Conservation (phyloP, 2,113 vertebrate genomes). For the Ageneiosus marmoratus region DNA sequence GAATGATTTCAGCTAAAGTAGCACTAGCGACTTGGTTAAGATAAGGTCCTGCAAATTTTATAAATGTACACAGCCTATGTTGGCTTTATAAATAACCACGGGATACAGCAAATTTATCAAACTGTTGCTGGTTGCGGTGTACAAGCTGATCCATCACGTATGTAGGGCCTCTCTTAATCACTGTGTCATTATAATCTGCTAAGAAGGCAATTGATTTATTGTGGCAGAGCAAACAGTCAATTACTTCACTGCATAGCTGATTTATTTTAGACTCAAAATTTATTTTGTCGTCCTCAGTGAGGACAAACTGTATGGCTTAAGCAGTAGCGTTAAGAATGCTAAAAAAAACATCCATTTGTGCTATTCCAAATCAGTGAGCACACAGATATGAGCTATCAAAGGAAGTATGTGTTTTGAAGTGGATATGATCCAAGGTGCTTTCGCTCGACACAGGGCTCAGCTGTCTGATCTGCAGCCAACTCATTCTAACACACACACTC, state of each 20-base stretch:
- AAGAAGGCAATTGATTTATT: not conserved
- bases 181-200: constrained; percentile 8
- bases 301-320: not conserved
- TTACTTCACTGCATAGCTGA: constrained; percentile 12
- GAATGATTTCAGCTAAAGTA: not conserved
- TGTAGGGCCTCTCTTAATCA: not conserved
- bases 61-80: not conserved
- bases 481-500: constrained; percentile 21
- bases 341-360: not conserved
- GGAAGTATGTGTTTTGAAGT: not conserved
- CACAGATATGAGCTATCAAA: not conserved
- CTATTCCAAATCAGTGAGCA: not conserved
- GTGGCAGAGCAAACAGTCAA: not conserved
- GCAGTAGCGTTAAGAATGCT: not conserved
- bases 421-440: constrained; percentile 14
- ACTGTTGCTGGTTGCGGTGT: not conserved
- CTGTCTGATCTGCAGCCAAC: constrained; percentile 38
- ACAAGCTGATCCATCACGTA: not conserved
- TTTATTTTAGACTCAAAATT: not conserved
- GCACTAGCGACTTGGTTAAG: not conserved
- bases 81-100: not conserved
- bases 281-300: too few relatives aligned
- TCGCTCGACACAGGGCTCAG: constrained; percentile 38
- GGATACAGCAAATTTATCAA: not conserved
- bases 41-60: not conserved